Conservation (phyloP, 2,888 invertebrate species). For the Phyllotreta cruciferae region DNA sequence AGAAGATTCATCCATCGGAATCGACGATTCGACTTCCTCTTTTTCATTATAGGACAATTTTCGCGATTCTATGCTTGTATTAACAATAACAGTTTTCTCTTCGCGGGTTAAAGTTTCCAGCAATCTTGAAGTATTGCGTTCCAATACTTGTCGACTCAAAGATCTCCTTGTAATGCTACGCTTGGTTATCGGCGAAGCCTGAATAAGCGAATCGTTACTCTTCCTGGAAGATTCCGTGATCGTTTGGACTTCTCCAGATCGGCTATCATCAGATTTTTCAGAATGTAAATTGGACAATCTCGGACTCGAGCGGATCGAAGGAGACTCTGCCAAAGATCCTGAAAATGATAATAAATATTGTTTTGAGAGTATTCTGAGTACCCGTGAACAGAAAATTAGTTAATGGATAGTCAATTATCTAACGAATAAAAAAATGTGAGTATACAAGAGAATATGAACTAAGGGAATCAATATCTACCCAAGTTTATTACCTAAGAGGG, state of each 20-base stretch:
- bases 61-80: too few relatives aligned
- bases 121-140: conserved; percentile 41
- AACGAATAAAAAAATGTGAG: too few relatives aligned
- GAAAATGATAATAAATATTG: conserved; percentile 13
- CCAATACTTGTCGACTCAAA: conserved; percentile 47
- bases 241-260: not conserved
- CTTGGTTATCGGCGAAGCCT: too few relatives aligned
- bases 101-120: not conserved
- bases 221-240: not conserved
- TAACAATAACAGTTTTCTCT: too few relatives aligned
- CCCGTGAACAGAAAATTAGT: not conserved
- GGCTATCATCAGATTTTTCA: not conserved
- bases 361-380: not conserved
- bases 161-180: conserved; percentile 39
- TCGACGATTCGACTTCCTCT: too few relatives aligned
- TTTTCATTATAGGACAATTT: too few relatives aligned
- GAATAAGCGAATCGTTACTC: too few relatives aligned
- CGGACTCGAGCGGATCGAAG: conserved; percentile 48
- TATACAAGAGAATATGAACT: too few relatives aligned
- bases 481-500: too few relatives aligned
- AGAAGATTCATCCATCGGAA: too few relatives aligned
- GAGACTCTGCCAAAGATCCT: conserved; percentile 41
- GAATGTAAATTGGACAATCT: conserved; percentile 41
- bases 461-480: too few relatives aligned
- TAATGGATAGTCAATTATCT: not conserved